These are phyloP conservation scores for Drosophila affinis DNA, from an alignment of 2,888 invertebrate genomes.

Conservation along the genomic window DNA sequence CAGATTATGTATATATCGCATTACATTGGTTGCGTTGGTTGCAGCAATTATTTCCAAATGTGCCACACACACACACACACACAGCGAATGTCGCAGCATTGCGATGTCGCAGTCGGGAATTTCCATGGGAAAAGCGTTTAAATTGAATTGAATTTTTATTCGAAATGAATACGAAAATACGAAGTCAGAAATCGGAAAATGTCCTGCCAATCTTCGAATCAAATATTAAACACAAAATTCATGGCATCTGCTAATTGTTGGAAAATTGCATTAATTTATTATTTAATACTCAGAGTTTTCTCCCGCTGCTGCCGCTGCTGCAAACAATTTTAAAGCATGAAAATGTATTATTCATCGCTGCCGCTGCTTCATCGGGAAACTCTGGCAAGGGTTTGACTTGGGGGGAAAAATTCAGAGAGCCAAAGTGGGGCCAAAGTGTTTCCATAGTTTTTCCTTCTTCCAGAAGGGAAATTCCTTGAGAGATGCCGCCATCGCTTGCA, in stretches of 20 bases:
- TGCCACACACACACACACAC: too few relatives aligned
- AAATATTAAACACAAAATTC: slow-evolving; percentile 20
- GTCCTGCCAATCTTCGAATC: slow-evolving; percentile 13
- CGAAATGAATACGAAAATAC: too few relatives aligned
- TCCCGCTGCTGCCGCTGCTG: background rate
- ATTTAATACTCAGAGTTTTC: slow-evolving; percentile 21
- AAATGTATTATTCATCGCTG: slow-evolving; percentile 26
- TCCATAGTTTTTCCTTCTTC: slow-evolving; percentile 1
- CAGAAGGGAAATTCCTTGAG: background rate
- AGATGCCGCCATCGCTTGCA: background rate
- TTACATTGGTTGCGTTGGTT: slow-evolving; percentile 7
- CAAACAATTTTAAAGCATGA: background rate
- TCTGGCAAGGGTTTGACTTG: background rate
- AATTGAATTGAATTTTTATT: background rate
- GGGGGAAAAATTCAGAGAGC: background rate
- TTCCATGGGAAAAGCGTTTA: background rate
- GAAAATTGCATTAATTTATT: slow-evolving; percentile 48
- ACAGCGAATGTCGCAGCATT: slow-evolving; percentile 23
- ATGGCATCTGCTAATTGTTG: slow-evolving; percentile 29
- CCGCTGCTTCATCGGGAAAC: background rate
- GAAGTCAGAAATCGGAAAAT: too few relatives aligned
- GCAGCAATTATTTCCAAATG: slow-evolving; percentile 42
- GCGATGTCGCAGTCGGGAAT: slow-evolving; percentile 19
- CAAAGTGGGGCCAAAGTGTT: background rate
- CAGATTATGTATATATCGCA: background rate